These are phyloP conservation scores for Eriosoma lanigerum DNA, from an alignment of 1,140 invertebrate genomes.

Conservation along the genomic window DNA sequence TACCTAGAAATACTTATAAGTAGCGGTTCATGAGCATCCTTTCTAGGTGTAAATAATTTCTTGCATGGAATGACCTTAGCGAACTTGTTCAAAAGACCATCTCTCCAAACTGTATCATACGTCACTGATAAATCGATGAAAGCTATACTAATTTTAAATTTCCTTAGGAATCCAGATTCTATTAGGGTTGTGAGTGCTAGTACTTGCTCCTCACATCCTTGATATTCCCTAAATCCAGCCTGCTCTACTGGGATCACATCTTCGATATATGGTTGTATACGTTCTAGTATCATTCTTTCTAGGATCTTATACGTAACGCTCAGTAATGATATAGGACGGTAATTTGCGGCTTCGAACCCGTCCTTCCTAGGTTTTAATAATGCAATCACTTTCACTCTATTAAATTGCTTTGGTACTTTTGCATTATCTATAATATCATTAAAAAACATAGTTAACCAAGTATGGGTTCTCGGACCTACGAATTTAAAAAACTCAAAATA, in stretches of 20 bases:
- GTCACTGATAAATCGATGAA: constrained; percentile 51
- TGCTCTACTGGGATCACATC: constrained; percentile 45
- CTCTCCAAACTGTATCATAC: constrained; percentile 45
- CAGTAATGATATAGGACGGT: constrained; percentile 50
- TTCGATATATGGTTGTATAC: constrained; percentile 37
- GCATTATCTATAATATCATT: too few species aligned
- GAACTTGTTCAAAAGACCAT: constrained; percentile 45
- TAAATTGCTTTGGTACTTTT: too few species aligned
- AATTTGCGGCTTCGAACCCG: constrained; percentile 48
- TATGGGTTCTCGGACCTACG: too few species aligned
- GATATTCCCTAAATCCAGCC: constrained; percentile 42
- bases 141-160: constrained; percentile 42
- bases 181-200: too few species aligned
- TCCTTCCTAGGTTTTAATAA: too few species aligned
- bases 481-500: too few species aligned
- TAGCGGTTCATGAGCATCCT: constrained; percentile 50
- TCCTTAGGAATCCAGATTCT: too few species aligned
- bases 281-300: constrained; percentile 50
- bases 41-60: constrained; percentile 22
- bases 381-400: too few species aligned
- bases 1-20: constrained; percentile 45
- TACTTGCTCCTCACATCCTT: too few species aligned
- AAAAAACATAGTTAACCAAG: too few species aligned
- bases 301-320: too few species aligned
- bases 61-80: neutral